A percentile compares a stretch with the other conserved stretches of the same genome.
Conservation (phyloP, 1,140 invertebrate genomes). For the Drosophila willistoni region DNA sequence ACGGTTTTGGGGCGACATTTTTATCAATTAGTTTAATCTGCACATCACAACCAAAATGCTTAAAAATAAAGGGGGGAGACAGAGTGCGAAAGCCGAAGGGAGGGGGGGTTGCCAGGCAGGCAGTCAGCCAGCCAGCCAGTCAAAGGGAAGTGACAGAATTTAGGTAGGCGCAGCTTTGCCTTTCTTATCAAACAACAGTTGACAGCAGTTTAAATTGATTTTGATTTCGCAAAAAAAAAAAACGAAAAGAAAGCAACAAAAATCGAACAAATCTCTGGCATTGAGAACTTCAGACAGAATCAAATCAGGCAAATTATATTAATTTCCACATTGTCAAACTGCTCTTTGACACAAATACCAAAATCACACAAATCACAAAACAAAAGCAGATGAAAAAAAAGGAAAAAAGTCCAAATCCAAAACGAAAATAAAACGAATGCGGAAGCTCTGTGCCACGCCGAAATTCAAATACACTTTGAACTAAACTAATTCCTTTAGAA, state of each 20-base stretch:
- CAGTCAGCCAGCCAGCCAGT: too few relatives aligned
- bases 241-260: slow-evolving; percentile 22
- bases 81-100: background rate
- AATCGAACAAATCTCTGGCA: slow-evolving; percentile 70
- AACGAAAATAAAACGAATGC: slow-evolving; percentile 27
- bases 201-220: slow-evolving; percentile 72
- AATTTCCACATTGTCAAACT: slow-evolving; percentile 75
- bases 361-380: slow-evolving; percentile 49
- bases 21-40: slow-evolving; percentile 81
- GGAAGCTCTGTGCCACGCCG: slow-evolving; percentile 31
- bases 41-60: slow-evolving; percentile 38
- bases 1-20: slow-evolving; percentile 67
- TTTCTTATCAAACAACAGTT: slow-evolving; percentile 41
- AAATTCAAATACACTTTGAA: slow-evolving; percentile 36
- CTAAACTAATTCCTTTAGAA: too few relatives aligned
- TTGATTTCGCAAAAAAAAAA: slow-evolving; percentile 52
- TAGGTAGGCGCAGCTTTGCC: slow-evolving; percentile 8
- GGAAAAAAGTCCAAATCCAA: background rate
- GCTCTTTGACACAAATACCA: slow-evolving; percentile 71
- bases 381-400: background rate
- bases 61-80: background rate
- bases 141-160: background rate
- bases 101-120: background rate
- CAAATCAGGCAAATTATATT: slow-evolving; percentile 80
- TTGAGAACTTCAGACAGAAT: slow-evolving; percentile 71